These are phyloP conservation scores for Belonocnema kinseyi DNA, from an alignment of 1,140 invertebrate species.

Conservation along the genomic window DNA sequence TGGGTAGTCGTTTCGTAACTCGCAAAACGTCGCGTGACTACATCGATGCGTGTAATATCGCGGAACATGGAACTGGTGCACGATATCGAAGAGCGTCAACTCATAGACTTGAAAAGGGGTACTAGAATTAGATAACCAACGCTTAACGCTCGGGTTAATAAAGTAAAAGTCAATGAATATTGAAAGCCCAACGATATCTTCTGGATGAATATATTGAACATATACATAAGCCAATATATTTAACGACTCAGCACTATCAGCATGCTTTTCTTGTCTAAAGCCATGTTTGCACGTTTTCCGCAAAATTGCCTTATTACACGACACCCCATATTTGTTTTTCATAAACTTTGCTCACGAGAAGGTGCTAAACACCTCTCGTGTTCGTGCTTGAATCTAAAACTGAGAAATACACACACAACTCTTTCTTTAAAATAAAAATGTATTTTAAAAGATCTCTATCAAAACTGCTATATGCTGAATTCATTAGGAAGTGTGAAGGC, in stretches of 20 bases:
- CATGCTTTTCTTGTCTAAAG: not conserved
- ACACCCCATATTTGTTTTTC: not conserved
- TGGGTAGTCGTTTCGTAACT: constrained; percentile 46
- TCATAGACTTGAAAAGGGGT: constrained; percentile 22
- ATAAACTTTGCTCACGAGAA: not conserved
- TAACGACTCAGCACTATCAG: not conserved
- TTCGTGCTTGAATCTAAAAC: not conserved
- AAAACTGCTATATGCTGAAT: not conserved
- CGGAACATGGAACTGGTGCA: constrained; percentile 45
- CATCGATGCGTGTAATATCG: constrained; percentile 42
- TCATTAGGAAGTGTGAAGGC: constrained; percentile 10
- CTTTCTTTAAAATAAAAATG: not conserved
- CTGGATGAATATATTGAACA: not conserved
- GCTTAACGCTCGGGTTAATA: constrained; percentile 23
- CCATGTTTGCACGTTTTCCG: not conserved
- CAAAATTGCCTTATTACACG: constrained; percentile 11
- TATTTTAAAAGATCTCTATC: constrained; percentile 20
- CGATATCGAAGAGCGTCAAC: constrained; percentile 39
- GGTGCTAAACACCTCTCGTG: constrained; percentile 26
- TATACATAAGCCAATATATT: not conserved
- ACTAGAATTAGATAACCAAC: constrained; percentile 29
- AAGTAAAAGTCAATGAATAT: constrained; percentile 31
- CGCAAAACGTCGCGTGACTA: constrained; percentile 51
- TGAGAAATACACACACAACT: not conserved
- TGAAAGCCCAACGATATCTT: constrained; percentile 2